Evolutionary conservation across 2,797 vertebrate genomes (phyloP).

Genomic region (Darevskia nairensis): DNA sequence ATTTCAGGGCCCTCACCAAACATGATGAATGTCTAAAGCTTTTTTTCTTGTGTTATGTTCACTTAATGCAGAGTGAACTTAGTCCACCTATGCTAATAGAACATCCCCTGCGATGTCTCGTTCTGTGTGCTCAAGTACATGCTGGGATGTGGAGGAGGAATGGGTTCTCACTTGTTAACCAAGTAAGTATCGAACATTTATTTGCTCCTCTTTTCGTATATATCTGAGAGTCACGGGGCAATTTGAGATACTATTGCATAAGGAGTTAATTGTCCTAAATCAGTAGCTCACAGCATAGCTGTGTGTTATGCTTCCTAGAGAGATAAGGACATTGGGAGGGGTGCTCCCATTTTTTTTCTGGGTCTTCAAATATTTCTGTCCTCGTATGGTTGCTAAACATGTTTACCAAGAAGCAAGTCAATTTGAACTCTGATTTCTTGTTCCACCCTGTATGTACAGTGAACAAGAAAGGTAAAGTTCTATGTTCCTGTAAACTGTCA

Average conservation of each 20-base stretch:
- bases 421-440: background rate
- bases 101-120: constrained; percentile 93
- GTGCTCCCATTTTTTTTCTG: background rate
- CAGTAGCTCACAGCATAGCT: background rate
- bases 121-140: constrained; percentile 96
- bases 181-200: constrained; percentile 78
- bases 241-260: background rate
- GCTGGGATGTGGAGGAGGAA: constrained; percentile 99
- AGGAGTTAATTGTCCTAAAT: background rate
- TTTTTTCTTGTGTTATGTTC: constrained; percentile 35
- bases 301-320: background rate
- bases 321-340: rapidly evolving
- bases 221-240: background rate
- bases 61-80: constrained; percentile 88
- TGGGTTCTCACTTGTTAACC: constrained; percentile 96
- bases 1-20: background rate
- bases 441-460: background rate
- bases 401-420: background rate
- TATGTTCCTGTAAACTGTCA: background rate
- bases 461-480: background rate
- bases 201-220: background rate
- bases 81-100: constrained; percentile 95
- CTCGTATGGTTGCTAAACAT: background rate
- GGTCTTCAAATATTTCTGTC: background rate
- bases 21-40: constrained; percentile 17